A percentile compares a stretch with the other conserved stretches of the same genome.
Conservation (phyloP, 2,888 invertebrate species). For the Orchestes rusci region DNA sequence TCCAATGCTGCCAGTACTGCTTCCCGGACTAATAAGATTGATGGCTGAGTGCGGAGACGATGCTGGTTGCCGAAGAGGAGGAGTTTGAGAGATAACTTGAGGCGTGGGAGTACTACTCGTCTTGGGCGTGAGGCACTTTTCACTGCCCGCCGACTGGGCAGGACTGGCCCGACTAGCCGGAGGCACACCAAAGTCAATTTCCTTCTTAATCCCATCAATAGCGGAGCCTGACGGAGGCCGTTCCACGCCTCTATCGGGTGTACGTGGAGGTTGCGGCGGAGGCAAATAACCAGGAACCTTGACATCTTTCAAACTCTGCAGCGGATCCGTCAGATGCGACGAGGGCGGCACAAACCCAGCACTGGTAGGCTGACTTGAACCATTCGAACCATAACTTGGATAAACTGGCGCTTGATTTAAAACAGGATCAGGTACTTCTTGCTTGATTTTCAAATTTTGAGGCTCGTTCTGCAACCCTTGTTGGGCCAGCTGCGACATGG, state of each 20-base stretch:
- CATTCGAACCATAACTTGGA: conserved; percentile 7
- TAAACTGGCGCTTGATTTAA: conserved; percentile 4
- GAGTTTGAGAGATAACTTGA: conserved; percentile 40
- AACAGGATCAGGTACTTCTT: conserved; percentile 43
- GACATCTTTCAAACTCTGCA: conserved; percentile 72
- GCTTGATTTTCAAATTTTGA: conserved; percentile 64
- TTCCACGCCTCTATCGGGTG: conserved; percentile 28
- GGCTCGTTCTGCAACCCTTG: conserved; percentile 50
- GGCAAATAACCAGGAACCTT: conserved; percentile 46
- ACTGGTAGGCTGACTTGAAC: conserved; percentile 21
- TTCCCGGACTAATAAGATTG: conserved; percentile 52
- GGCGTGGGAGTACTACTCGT: conserved; percentile 36
- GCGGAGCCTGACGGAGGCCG: conserved; percentile 54
- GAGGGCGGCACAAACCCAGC: conserved; percentile 28
- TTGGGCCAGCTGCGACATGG: conserved; percentile 12
- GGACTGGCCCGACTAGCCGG: conserved; percentile 36
- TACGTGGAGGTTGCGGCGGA: conserved; percentile 25
- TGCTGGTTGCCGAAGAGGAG: conserved; percentile 44
- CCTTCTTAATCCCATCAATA: conserved; percentile 67
- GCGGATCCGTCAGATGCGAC: conserved; percentile 49
- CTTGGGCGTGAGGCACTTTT: conserved; percentile 39
- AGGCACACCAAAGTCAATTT: conserved; percentile 53
- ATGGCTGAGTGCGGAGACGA: conserved; percentile 52
- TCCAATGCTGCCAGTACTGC: conserved; percentile 23
- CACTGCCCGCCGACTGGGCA: conserved; percentile 31